Evolutionary conservation across 2,113 vertebrate species (phyloP).

Genomic region (Camelus bactrianus): DNA sequence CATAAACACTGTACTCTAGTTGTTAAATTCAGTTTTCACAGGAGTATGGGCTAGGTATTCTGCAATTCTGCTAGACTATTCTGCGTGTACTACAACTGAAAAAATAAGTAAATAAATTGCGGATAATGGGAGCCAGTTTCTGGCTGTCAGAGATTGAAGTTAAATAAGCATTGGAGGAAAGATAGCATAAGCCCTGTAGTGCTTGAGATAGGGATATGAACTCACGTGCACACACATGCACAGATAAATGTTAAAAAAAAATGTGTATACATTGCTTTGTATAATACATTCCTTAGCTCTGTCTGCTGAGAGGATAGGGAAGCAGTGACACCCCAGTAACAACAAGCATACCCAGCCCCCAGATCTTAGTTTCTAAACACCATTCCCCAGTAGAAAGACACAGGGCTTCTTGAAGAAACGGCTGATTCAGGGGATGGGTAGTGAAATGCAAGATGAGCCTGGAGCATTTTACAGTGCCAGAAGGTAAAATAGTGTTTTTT

Average conservation of each 20-base stretch:
- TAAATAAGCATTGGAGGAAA: neutral
- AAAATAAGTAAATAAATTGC: constrained; percentile 8
- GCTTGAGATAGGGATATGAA: neutral
- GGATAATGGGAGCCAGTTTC: neutral
- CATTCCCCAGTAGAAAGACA: neutral
- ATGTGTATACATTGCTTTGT: neutral
- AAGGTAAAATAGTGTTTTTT: neutral
- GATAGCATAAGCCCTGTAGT: neutral
- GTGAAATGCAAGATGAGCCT: neutral
- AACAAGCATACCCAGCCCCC: neutral
- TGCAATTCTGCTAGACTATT: constrained; percentile 9
- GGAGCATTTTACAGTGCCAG: neutral
- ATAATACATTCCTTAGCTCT: neutral
- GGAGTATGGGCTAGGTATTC: neutral
- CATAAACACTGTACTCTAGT: neutral
- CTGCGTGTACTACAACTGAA: neutral
- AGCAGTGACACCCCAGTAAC: neutral
- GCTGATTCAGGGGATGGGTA: neutral
- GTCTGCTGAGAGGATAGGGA: neutral
- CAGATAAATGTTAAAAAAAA: neutral
- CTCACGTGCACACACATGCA: neutral
- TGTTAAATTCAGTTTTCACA: neutral
- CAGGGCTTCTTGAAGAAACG: neutral
- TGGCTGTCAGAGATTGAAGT: neutral
- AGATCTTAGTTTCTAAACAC: constrained; percentile 11